Evolutionary conservation across 2,797 vertebrate species (phyloP).

Genomic region (Amphiprion clarkii): DNA sequence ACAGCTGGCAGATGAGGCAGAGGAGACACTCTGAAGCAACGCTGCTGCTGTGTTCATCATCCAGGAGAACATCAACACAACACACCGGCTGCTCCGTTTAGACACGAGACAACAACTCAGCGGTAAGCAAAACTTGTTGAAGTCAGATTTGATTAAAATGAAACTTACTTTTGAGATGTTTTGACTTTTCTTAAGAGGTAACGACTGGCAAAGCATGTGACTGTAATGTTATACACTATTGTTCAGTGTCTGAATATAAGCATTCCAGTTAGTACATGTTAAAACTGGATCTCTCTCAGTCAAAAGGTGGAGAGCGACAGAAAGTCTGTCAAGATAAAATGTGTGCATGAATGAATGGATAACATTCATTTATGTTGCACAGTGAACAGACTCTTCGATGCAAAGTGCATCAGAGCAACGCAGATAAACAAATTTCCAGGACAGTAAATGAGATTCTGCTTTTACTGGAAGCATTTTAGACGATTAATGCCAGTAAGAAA

Average conservation of each 20-base stretch:
- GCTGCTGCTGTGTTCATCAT: not conserved
- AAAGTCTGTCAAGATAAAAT: not conserved
- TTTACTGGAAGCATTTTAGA: not conserved
- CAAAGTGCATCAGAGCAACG: not conserved
- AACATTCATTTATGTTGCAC: not conserved
- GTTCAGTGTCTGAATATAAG: not conserved
- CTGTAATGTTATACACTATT: not conserved
- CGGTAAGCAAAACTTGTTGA: constrained; percentile 34
- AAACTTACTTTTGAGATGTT: not conserved
- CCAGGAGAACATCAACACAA: not conserved
- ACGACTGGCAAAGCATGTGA: no score
- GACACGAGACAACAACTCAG: constrained; percentile 4
- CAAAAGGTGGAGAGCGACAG: not conserved
- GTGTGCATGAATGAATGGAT: not conserved
- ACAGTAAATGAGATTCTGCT: not conserved
- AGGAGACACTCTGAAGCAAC: constrained; percentile 12
- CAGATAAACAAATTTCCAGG: not conserved
- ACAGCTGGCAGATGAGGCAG: constrained; percentile 39
- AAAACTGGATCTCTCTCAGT: not conserved
- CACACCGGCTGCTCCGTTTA: not conserved
- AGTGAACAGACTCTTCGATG: not conserved
- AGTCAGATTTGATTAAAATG: not conserved
- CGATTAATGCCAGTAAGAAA: not conserved
- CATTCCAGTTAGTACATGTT: not conserved
- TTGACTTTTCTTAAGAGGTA: not conserved